Evolutionary conservation across 2,888 invertebrate species (phyloP), one percentile per base, ranked within the genome.

Genomic region (Sarcophaga variegata): DNA sequence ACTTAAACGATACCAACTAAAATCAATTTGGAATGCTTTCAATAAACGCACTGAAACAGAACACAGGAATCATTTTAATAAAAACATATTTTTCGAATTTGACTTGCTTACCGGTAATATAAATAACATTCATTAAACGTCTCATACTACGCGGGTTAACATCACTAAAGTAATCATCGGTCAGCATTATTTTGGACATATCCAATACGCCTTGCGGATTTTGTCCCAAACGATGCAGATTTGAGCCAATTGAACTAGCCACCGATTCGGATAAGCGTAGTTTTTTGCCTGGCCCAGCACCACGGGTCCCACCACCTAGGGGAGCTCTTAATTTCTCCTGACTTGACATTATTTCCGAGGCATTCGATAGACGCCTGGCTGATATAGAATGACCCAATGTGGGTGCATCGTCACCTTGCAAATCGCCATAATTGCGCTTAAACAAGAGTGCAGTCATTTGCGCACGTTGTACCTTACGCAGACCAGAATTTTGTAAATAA

Each of bases 161-260:
- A 93, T 99, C 99, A 90, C 98, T 99, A 94, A 99, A 99, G 94
- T 99, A 99, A 93, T 99, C 99, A 92, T 99, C 99, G 1, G 99
- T 99, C 25, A 98, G 95, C 89, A 99, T 94, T 94, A 98, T 98
- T 90, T 97, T 96, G 64, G 97, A 94, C 45, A 95, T 88, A 83
- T 93, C 95, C 90, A 93, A 90, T 45, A 92, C 92, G 8, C 93
- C 93, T 75, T 93, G 93, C 81, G 96, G 96, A 75, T 96, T 96
- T 66, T 96, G 96, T 1, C 96, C 95, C 72, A 96, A 94, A 80
- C 97, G 95, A 93, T 97, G 97, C 86, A 98, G 94, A 92, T 97
- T 97, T 49, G 98, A 98, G 37, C 97, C 98, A 83, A 98, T 96
- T 3, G 98, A 98, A 91, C 98, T 98, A 0, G 98, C 98, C 12